Base-by-base conservation (phyloP, 37 sponge, comb jelly and placozoan species). In the Axinella damicornis region DNA sequence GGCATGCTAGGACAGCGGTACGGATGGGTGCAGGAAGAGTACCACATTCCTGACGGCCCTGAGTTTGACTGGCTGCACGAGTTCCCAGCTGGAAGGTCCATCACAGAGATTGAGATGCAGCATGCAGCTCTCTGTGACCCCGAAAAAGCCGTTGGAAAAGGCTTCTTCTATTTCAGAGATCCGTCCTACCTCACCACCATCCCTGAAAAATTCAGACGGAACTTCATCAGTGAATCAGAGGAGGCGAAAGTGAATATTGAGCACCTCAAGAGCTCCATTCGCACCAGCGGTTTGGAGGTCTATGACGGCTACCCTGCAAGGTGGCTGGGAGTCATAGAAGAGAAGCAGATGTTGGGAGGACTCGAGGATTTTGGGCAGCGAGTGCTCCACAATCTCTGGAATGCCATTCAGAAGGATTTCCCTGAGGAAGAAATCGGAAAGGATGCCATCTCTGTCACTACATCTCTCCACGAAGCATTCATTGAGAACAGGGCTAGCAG, bases 21-120 rank as follows among this genome's bases (percentile, higher is more conserved):
- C 69, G 99, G 99, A 0, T 97, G 97, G 95, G 68, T 81, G 22
- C 93, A 84, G n/a, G 85, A 86, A 1, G 73, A 84, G 46, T 95
- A 97, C 67, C 40, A 73, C 17, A 71, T 85, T 17, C 87, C 96
- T 24, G 82, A 89, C 36, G 20, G 69, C 5, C 78, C 92, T 14
- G 97, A 99, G 22, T 97, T 88, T 66, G 95, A 93, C 41, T 99
- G 99, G 99, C 69, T 99, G 65, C 82, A 78, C 52, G 83, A 90
- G 16, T 92, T 95, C 57, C 87, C 93, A 0, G 18, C 69, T 13
- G 77, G 79, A 20, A 66, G 91, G 5, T 97, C 97, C 56, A 95
- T 98, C 76, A 98, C 99, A 20, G 99, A 98, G 78, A 40, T 98
- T 17, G 99, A 98, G 82, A 92, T 96, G 75, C 63, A 92, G 21